These are phyloP conservation scores for Ailurus styani DNA, from an alignment of 2,113 vertebrate genomes.

Conservation along the genomic window DNA sequence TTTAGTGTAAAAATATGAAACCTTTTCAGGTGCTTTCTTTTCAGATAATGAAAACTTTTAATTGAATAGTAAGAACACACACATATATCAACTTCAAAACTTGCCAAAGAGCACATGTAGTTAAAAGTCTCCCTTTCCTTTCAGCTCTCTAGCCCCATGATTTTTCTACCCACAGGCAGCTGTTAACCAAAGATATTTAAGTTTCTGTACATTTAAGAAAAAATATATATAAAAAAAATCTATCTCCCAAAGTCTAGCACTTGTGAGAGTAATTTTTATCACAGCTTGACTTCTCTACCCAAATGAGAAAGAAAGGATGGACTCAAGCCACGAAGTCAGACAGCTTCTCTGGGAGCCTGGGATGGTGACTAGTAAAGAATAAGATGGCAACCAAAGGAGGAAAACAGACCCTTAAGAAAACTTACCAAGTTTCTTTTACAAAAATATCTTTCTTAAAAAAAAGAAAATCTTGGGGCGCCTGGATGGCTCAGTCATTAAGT, in stretches of 20 bases:
- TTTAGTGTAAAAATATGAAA: constrained; percentile 23
- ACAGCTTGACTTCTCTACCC: not conserved
- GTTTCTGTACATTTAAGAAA: not conserved
- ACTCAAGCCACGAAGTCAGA: not conserved
- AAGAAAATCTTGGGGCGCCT: no score
- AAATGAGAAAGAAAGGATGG: not conserved
- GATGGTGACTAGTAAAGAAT: not conserved
- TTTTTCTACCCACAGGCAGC: not conserved
- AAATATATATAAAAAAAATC: not conserved
- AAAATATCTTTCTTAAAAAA: not conserved
- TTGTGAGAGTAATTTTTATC: not conserved
- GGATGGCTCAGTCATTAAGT: no score
- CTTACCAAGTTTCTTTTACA: not conserved
- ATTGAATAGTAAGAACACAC: not conserved
- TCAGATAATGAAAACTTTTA: not conserved
- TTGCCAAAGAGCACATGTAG: not conserved
- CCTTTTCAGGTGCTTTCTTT: not conserved
- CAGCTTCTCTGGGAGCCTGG: not conserved
- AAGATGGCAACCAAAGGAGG: not conserved
- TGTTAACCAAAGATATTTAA: not conserved
- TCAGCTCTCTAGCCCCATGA: not conserved
- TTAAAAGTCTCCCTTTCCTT: not conserved
- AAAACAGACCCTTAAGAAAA: not conserved
- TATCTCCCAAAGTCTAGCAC: not conserved
- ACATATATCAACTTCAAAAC: not conserved